A percentile compares a stretch with the other conserved stretches of the same genome.
Evolutionary conservation across 2,888 invertebrate species (phyloP).

Genomic region (Pherbina coryleti): DNA sequence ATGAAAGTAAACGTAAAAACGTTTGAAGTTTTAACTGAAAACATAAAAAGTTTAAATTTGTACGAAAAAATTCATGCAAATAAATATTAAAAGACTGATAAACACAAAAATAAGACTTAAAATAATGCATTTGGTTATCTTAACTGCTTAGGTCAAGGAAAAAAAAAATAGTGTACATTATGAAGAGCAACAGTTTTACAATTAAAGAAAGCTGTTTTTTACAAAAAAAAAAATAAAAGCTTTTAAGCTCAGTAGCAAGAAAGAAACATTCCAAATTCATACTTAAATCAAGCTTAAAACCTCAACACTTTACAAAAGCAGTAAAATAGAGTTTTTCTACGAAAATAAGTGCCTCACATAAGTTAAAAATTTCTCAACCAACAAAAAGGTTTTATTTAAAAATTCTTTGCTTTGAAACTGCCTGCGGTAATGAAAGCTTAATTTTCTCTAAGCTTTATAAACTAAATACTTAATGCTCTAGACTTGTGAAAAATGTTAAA

Average conservation of each 20-base stretch:
- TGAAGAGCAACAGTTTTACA: neutral
- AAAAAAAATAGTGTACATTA: no score
- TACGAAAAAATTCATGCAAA: neutral
- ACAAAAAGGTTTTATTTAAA: no score
- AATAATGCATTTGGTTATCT: neutral
- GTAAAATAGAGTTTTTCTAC: neutral
- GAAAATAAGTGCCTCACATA: neutral
- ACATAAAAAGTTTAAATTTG: neutral
- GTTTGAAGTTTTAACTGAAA: neutral
- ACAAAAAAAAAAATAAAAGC: neutral
- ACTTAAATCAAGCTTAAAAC: neutral
- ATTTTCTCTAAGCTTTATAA: no score
- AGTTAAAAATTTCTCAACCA: no score
- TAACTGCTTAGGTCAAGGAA: neutral
- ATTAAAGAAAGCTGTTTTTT: neutral
- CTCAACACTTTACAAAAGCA: neutral
- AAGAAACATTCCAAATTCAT: neutral
- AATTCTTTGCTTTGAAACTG: no score
- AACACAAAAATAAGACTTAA: neutral
- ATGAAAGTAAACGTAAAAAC: neutral
- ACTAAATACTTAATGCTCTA: no score
- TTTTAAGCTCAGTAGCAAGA: neutral
- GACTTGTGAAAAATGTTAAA: neutral
- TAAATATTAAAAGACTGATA: neutral
- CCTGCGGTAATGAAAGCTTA: no score